phyloP scores from a whole-genome alignment of 2,888 invertebrate species.

The Morinoia aosen region DNA sequence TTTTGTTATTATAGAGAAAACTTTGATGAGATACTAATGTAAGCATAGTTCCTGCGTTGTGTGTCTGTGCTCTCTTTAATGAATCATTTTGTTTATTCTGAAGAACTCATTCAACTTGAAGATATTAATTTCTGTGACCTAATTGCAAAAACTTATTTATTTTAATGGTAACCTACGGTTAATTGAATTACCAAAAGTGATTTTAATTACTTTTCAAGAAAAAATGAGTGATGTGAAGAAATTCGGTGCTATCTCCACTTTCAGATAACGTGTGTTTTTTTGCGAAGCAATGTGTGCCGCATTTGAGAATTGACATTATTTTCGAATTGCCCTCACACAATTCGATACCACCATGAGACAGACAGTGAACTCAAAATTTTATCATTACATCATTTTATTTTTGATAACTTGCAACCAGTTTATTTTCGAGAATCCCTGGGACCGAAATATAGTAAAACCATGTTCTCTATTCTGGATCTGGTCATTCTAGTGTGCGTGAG shows the following conservation, averaged over 20 bases:
- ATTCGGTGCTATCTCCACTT: neutral
- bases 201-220: neutral
- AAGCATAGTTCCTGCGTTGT: too few relatives aligned
- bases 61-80: too few relatives aligned
- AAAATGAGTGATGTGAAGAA: neutral
- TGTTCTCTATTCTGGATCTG: neutral
- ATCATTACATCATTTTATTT: neutral
- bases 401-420: neutral
- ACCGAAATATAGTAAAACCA: neutral
- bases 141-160: too few relatives aligned
- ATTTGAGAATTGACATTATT: neutral
- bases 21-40: too few relatives aligned
- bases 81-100: too few relatives aligned
- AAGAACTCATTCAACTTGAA: too few relatives aligned
- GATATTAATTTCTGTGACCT: too few relatives aligned
- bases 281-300: neutral
- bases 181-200: too few relatives aligned
- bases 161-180: too few relatives aligned
- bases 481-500: constrained; percentile 31
- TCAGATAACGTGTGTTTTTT: neutral
- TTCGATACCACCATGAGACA: neutral
- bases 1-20: neutral
- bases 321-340: neutral
- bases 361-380: neutral
- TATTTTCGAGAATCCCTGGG: neutral